Evolutionary conservation across 2,888 invertebrate genomes (phyloP).

Genomic region (Epinotia bilunana): DNA sequence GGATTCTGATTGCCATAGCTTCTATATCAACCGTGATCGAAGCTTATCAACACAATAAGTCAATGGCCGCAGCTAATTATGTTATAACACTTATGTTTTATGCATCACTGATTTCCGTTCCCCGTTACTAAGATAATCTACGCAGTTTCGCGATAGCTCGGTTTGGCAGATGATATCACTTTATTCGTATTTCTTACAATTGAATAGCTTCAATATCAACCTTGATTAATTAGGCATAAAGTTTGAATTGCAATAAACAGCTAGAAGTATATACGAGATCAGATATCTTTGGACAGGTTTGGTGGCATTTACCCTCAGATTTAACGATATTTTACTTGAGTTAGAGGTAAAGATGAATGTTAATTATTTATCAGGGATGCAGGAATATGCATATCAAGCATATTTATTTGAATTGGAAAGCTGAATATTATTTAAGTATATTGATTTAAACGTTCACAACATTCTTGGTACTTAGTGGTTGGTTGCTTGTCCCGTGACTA

Average conservation of each 20-base stretch:
- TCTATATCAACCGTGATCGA: background rate
- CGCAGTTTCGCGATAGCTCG: constrained; percentile 18
- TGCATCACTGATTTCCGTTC: constrained; percentile 31
- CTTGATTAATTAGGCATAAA: background rate
- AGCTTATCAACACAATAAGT: constrained; percentile 21
- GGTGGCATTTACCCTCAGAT: constrained; percentile 11
- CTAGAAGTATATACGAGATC: background rate
- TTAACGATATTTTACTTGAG: constrained; percentile 9
- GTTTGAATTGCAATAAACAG: background rate
- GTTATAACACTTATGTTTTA: constrained; percentile 27
- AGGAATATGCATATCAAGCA: background rate
- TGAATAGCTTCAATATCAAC: background rate
- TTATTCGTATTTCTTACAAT: background rate
- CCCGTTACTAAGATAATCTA: constrained; percentile 39
- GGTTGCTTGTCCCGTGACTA: no score
- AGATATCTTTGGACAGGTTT: background rate
- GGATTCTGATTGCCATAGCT: background rate
- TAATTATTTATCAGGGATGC: background rate
- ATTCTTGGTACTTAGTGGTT: background rate
- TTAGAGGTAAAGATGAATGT: background rate
- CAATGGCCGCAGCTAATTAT: constrained; percentile 30
- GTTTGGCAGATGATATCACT: constrained; percentile 14
- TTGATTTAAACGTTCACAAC: background rate
- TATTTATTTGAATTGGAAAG: background rate
- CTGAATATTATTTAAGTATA: no score